Evolutionary conservation across 2,113 vertebrate genomes (phyloP).

Genomic region (Epinephelus fuscoguttatus): DNA sequence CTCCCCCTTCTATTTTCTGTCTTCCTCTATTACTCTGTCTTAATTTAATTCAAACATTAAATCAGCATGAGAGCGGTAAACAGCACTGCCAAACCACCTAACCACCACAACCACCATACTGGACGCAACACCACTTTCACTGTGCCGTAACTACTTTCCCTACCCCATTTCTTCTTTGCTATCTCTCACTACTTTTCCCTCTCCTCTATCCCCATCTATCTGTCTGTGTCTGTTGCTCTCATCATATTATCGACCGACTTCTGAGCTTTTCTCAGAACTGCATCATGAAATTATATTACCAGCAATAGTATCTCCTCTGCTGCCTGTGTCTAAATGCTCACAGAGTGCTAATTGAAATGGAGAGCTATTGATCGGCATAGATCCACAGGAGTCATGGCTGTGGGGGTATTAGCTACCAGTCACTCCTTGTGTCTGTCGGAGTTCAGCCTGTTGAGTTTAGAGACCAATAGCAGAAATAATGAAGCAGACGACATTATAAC

Average conservation of each 20-base stretch:
- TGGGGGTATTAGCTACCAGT: conserved; percentile 56
- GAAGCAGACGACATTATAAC: conserved; percentile 51
- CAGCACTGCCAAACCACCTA: conserved; percentile 50
- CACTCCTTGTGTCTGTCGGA: conserved; percentile 50
- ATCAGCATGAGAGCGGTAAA: conserved; percentile 45
- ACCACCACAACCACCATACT: conserved; percentile 50
- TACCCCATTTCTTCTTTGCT: not conserved
- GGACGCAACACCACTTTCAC: conserved; percentile 25
- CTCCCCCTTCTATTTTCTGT: conserved; percentile 14
- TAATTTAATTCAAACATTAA: conserved; percentile 63
- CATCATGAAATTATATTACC: conserved; percentile 83
- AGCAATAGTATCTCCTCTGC: conserved; percentile 79
- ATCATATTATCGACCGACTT: conserved; percentile 77
- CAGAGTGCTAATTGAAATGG: conserved; percentile 84
- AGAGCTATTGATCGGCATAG: conserved; percentile 82
- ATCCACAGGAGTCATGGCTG: conserved; percentile 67
- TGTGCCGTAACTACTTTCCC: not conserved
- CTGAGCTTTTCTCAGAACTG: conserved; percentile 81
- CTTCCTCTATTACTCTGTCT: conserved; percentile 30
- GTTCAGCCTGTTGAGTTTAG: conserved; percentile 70
- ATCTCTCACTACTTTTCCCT: conserved; percentile 3
- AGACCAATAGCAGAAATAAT: conserved; percentile 69
- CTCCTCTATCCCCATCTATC: not conserved
- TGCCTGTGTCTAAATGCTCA: conserved; percentile 82
- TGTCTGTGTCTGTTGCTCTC: conserved; percentile 54